Evolutionary conservation across 2,888 invertebrate genomes (phyloP).

Genomic region (Ischnus inquisitorius): DNA sequence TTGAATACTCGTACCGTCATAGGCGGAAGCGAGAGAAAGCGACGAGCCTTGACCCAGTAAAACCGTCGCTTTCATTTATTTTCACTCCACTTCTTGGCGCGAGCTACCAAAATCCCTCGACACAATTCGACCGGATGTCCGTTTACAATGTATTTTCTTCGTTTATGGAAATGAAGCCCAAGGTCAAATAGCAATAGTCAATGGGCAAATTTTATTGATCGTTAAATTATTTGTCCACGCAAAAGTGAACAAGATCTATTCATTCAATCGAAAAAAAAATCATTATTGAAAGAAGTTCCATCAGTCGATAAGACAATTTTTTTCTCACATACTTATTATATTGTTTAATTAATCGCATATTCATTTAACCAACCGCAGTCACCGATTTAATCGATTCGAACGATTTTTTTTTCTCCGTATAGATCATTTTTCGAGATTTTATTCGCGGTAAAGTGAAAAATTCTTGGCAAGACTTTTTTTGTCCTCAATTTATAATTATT

Average conservation of each 20-base stretch:
- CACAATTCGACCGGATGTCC: background rate
- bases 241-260: too few relatives aligned
- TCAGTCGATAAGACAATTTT: too few relatives aligned
- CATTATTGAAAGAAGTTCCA: too few relatives aligned
- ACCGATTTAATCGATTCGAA: too few relatives aligned
- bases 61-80: background rate
- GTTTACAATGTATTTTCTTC: background rate
- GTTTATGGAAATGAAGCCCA: background rate
- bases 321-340: too few relatives aligned
- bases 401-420: too few relatives aligned
- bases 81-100: slow-evolving; percentile 4
- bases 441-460: background rate
- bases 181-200: background rate
- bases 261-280: background rate
- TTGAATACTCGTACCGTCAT: background rate
- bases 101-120: background rate
- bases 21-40: slow-evolving; percentile 1
- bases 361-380: too few relatives aligned
- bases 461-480: background rate
- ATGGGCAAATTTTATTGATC: background rate
- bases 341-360: too few relatives aligned
- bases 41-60: slow-evolving; percentile 12
- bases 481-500: background rate
- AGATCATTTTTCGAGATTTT: background rate
- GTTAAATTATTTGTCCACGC: background rate